These are phyloP conservation scores for Monochamus saltuarius DNA, from an alignment of 1,140 invertebrate genomes.

Conservation along the genomic window DNA sequence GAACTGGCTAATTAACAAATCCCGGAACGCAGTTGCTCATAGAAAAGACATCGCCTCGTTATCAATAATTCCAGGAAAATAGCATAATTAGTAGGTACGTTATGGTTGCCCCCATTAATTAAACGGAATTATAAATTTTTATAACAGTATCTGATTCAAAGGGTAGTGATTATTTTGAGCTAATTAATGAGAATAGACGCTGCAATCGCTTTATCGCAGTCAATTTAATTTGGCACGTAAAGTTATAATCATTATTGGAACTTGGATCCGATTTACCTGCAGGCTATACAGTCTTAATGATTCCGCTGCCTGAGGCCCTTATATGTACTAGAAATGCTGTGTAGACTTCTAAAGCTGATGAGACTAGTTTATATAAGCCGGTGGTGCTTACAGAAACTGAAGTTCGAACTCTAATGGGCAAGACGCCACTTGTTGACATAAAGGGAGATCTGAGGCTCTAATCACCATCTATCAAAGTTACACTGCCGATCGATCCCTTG, in stretches of 20 bases:
- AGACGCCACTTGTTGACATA: slow-evolving; percentile 3
- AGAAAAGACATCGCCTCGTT: slow-evolving; percentile 3
- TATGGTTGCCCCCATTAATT: neutral
- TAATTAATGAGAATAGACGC: slow-evolving; percentile 10
- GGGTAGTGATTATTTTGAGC: slow-evolving; percentile 3
- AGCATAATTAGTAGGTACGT: slow-evolving; percentile 1
- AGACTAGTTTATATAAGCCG: slow-evolving; percentile 10
- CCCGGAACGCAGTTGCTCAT: neutral
- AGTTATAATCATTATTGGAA: slow-evolving; percentile 8
- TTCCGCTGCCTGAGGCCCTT: neutral
- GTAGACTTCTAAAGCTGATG: slow-evolving; percentile 4
- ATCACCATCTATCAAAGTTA: slow-evolving; percentile 4
- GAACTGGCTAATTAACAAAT: slow-evolving; percentile 7
- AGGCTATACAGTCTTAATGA: slow-evolving; percentile 1
- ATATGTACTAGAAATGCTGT: neutral
- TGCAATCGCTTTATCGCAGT: slow-evolving; percentile 12
- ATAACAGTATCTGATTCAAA: slow-evolving; percentile 13
- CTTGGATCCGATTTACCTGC: slow-evolving; percentile 1
- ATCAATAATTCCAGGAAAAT: slow-evolving; percentile 8
- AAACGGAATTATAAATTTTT: slow-evolving; percentile 9
- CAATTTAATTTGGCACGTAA: slow-evolving; percentile 13
- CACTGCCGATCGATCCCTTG: neutral
- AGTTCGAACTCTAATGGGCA: slow-evolving; percentile 2
- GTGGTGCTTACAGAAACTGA: slow-evolving; percentile 5
- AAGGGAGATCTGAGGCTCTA: neutral